phyloP scores from a whole-genome alignment of 2,113 vertebrate genomes.

The Corythoichthys intestinalis region DNA sequence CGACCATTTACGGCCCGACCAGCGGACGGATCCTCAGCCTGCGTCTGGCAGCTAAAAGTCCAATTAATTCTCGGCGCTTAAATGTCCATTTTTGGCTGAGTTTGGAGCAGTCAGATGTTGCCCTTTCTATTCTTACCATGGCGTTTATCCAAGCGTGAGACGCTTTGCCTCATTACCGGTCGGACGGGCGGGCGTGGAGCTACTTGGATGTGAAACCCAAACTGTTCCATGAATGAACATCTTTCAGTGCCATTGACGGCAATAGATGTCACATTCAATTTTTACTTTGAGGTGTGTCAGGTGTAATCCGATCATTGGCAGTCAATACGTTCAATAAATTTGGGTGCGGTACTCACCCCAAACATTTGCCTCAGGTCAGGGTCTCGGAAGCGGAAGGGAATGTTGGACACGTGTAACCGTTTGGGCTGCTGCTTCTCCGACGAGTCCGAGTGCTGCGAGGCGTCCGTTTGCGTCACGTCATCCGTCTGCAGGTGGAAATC shows the following conservation, averaged over 20 bases:
- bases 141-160: constrained; percentile 43
- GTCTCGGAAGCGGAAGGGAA: constrained; percentile 98
- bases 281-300: background rate
- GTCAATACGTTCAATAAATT: no score
- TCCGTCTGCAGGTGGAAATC: constrained; percentile 81
- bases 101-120: constrained; percentile 50
- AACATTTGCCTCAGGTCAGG: constrained; percentile 97
- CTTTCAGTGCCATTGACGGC: no score
- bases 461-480: constrained; percentile 90
- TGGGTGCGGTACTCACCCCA: constrained; percentile 63
- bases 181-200: constrained; percentile 6
- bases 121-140: constrained; percentile 43
- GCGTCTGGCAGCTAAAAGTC: constrained; percentile 51
- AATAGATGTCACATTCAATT: background rate
- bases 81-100: constrained; percentile 61
- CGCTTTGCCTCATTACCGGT: constrained; percentile 38
- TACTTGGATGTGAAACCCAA: background rate
- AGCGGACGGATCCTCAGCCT: constrained; percentile 45
- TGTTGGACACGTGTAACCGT: constrained; percentile 95
- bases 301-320: no score
- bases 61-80: constrained; percentile 61
- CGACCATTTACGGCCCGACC: constrained; percentile 51
- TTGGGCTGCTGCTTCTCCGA: constrained; percentile 96
- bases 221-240: background rate
- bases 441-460: constrained; percentile 81